phyloP scores from a whole-genome alignment of 2,113 vertebrate species.

The Ramphastos sulfuratus region DNA sequence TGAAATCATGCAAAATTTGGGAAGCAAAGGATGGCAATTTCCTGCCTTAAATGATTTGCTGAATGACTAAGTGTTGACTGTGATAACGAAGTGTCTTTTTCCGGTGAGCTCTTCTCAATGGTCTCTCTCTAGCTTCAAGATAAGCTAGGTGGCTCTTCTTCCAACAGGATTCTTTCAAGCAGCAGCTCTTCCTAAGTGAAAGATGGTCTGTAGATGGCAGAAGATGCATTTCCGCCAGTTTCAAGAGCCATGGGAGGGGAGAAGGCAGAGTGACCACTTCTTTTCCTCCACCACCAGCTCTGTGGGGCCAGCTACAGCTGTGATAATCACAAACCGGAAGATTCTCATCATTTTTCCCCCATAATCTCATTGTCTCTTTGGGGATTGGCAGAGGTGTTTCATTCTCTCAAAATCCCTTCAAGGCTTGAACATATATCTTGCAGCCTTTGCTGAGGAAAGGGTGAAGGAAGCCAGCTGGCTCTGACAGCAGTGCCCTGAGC shows the following conservation, averaged over 20 bases:
- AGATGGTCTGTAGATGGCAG: conserved; percentile 10
- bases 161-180: not conserved
- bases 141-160: not conserved
- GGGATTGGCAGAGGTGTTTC: not conserved
- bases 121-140: not conserved
- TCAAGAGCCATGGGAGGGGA: not conserved
- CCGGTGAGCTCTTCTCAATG: not conserved
- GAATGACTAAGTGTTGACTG: not conserved
- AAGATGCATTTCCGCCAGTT: fast-evolving
- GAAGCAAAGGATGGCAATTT: not conserved
- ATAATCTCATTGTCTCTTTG: not conserved
- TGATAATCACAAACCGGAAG: not conserved
- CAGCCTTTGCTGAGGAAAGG: not conserved
- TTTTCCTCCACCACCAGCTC: not conserved
- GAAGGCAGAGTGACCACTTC: not conserved
- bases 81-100: not conserved
- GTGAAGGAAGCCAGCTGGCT: not conserved
- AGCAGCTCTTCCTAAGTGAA: not conserved
- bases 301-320: not conserved
- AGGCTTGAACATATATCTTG: not conserved
- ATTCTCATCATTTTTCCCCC: not conserved
- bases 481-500: not conserved
- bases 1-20: not conserved
- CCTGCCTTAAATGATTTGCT: not conserved
- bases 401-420: not conserved